phyloP scores from a whole-genome alignment of 2,888 invertebrate species.

The Hyposoter dolosus region DNA sequence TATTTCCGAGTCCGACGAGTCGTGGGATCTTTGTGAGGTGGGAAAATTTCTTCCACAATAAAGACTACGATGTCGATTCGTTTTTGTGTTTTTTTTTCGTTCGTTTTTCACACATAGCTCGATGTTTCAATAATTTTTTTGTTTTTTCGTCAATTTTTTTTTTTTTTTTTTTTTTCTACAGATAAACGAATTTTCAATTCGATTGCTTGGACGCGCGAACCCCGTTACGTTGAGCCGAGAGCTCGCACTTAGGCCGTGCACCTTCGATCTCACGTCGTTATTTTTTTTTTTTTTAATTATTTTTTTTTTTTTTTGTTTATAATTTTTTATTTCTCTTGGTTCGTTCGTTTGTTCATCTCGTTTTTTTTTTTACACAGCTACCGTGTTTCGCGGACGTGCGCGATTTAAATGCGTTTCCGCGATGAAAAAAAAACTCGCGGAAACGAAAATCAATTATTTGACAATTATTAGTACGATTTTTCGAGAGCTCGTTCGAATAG shows the following conservation, averaged over 20 bases:
- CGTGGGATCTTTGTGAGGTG: not conserved
- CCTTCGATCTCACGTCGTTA: conserved; percentile 46
- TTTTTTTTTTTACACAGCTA: conserved; percentile 8
- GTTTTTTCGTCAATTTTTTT: conserved; percentile 24
- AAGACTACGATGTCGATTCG: conserved; percentile 21
- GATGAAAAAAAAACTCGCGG: not conserved
- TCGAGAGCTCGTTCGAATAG: conserved; percentile 75
- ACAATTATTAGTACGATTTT: not conserved
- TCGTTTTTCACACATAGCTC: conserved; percentile 5
- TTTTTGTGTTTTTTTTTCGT: not conserved
- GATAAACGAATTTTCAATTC: conserved; percentile 57
- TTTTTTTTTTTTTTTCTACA: conserved; percentile 40
- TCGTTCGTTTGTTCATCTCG: not conserved
- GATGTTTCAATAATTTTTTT: conserved; percentile 15
- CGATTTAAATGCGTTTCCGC: not conserved
- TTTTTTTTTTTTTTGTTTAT: conserved; percentile 17
- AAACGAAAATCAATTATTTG: not conserved
- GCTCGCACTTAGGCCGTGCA: conserved; percentile 72
- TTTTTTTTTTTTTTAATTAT: conserved; percentile 10
- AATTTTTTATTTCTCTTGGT: not conserved
- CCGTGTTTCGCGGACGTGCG: conserved; percentile 9
- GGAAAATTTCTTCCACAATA: conserved; percentile 2
- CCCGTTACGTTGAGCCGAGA: conserved; percentile 58
- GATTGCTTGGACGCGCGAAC: conserved; percentile 69
- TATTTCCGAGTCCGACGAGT: not conserved